Percentiles rank a stretch among this genome's conserved stretches.
These are phyloP conservation scores for Elegia similella DNA, from an alignment of 2,888 invertebrate genomes.

Conservation along the genomic window DNA sequence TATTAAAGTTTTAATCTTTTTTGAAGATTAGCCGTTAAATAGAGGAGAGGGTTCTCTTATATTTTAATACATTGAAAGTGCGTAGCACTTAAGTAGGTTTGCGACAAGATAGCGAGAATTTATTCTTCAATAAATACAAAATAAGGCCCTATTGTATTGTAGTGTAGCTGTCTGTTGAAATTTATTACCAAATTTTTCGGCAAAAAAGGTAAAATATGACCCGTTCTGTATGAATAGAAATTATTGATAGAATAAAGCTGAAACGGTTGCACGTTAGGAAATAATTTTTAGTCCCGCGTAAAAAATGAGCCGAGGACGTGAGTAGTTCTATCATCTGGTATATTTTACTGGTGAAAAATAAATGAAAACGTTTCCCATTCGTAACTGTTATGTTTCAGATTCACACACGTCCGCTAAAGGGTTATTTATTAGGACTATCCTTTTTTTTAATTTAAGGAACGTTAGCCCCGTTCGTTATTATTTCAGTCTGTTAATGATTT, in stretches of 20 bases:
- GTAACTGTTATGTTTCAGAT: not conserved
- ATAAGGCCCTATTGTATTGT: not conserved
- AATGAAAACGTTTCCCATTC: slow-evolving; percentile 3
- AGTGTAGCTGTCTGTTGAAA: not conserved
- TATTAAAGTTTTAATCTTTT: not conserved
- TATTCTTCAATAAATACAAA: not conserved
- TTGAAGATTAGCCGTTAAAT: not conserved
- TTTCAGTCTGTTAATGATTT: not conserved
- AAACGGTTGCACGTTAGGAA: not conserved
- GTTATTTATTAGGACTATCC: not conserved
- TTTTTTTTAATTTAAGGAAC: not conserved
- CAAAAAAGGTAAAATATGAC: not conserved
- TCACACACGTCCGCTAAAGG: slow-evolving; percentile 1
- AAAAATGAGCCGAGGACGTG: not conserved
- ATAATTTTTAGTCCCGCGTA: not conserved
- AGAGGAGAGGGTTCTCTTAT: too few relatives aligned
- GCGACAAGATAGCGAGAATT: not conserved
- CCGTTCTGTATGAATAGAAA: not conserved
- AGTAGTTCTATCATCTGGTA: not conserved
- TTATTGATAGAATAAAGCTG: not conserved
- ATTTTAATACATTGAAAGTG: not conserved
- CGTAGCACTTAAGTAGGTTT: not conserved
- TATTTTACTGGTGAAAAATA: not conserved
- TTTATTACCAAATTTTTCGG: not conserved
- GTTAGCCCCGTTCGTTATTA: not conserved